These are phyloP conservation scores for Eupeodes corollae DNA, from an alignment of 1,140 invertebrate genomes.

Conservation along the genomic window DNA sequence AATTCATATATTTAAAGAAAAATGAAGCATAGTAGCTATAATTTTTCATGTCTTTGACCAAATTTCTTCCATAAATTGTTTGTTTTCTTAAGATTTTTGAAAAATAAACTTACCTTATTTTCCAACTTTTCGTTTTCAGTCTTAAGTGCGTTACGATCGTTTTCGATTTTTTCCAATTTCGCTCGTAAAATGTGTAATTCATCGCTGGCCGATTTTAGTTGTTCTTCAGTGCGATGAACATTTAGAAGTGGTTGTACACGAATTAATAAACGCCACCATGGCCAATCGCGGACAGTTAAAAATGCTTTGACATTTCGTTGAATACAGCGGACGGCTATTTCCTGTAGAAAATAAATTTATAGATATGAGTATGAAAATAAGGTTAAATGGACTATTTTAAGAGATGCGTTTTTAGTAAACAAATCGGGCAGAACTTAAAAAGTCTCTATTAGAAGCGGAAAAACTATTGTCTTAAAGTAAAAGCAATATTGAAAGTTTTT, in stretches of 20 bases:
- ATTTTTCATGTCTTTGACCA: no score
- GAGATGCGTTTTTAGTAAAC: no score
- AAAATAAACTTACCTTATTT: slow-evolving; percentile 60
- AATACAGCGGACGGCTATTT: slow-evolving; percentile 81
- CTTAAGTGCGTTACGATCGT: slow-evolving; percentile 72
- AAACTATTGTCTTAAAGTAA: no score
- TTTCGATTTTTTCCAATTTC: slow-evolving; percentile 77
- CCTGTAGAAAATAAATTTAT: slow-evolving; percentile 41
- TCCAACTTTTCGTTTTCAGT: slow-evolving; percentile 80
- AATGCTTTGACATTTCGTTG: slow-evolving; percentile 88
- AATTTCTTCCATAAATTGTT: no score
- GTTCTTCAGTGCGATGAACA: slow-evolving; percentile 85
- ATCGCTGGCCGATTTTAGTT: slow-evolving; percentile 66
- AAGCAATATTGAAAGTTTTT: no score
- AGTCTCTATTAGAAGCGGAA: no score
- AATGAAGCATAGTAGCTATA: no score
- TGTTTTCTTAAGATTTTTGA: not conserved
- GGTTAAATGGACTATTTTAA: no score
- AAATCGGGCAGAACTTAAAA: no score
- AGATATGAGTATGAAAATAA: no score
- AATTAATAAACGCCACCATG: slow-evolving; percentile 87
- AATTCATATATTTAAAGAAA: no score
- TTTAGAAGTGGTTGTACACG: slow-evolving; percentile 82
- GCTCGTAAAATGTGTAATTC: slow-evolving; percentile 67
- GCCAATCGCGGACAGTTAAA: slow-evolving; percentile 81